These are phyloP conservation scores for Tanypteryx hageni DNA, from an alignment of 2,888 invertebrate genomes.

Conservation along the genomic window DNA sequence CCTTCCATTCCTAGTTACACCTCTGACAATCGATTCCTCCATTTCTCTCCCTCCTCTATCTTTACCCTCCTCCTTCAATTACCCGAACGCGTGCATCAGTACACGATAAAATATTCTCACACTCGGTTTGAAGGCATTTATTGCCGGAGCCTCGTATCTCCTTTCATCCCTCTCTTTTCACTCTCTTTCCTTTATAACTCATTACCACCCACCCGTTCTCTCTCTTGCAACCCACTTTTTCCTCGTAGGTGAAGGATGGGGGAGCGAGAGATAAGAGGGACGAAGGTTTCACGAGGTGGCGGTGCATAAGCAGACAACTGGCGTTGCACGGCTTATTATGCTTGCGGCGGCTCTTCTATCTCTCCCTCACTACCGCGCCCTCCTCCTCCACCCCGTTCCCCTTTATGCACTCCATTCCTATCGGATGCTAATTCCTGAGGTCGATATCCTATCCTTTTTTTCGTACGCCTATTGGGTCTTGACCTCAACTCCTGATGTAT, in stretches of 20 bases:
- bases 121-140: too few species aligned
- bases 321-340: background rate
- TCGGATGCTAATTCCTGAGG: constrained; percentile 59
- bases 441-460: constrained; percentile 49
- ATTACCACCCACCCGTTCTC: background rate
- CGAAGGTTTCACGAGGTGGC: constrained; percentile 4
- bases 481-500: constrained; percentile 50
- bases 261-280: too few species aligned
- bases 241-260: background rate
- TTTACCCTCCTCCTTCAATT: too few species aligned
- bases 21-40: too few species aligned
- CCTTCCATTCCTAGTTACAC: too few species aligned
- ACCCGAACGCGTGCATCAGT: too few species aligned
- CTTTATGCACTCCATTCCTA: constrained; percentile 25
- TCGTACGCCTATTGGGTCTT: constrained; percentile 32
- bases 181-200: background rate
- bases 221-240: background rate
- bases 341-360: constrained; percentile 7
- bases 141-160: too few species aligned
- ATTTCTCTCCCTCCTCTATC: too few species aligned
- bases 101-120: too few species aligned
- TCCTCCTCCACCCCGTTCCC: background rate
- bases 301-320: background rate
- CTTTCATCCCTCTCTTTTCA: background rate
- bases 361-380: background rate